Evolutionary conservation across 2,113 vertebrate species (phyloP).

Genomic region (Crotalus tigris): DNA sequence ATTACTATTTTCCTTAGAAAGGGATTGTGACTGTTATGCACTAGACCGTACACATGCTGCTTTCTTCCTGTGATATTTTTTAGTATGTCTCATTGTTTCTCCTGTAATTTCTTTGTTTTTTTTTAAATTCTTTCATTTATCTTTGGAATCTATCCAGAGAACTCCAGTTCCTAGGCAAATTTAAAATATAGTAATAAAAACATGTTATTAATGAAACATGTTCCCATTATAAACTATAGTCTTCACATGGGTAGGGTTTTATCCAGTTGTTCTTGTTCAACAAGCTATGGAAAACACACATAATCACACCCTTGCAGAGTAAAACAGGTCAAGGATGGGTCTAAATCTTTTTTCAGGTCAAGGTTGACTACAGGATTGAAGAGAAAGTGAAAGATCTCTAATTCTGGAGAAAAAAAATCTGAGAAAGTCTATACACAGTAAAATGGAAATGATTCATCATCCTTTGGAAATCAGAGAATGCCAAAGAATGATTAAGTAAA

Average conservation of each 20-base stretch:
- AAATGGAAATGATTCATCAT: neutral
- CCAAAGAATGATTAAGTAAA: slow-evolving; percentile 21
- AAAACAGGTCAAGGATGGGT: neutral
- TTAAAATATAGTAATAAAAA: neutral
- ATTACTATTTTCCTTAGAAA: neutral
- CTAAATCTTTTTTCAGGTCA: neutral
- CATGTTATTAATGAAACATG: neutral
- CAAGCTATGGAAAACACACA: neutral
- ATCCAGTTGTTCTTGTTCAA: neutral
- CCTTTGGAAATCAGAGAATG: neutral
- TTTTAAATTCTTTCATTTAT: neutral
- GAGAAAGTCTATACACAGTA: neutral
- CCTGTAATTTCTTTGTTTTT: neutral
- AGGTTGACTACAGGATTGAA: neutral
- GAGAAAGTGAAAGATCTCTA: neutral
- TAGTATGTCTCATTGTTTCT: neutral
- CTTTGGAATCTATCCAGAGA: neutral
- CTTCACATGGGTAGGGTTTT: neutral
- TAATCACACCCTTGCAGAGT: neutral
- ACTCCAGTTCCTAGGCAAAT: neutral
- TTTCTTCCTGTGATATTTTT: neutral
- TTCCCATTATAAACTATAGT: neutral
- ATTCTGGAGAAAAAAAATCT: neutral
- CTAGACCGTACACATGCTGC: neutral
- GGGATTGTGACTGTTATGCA: neutral